Conservation (phyloP, 1,140 invertebrate genomes). For the Macrostomum lignano region DNA sequence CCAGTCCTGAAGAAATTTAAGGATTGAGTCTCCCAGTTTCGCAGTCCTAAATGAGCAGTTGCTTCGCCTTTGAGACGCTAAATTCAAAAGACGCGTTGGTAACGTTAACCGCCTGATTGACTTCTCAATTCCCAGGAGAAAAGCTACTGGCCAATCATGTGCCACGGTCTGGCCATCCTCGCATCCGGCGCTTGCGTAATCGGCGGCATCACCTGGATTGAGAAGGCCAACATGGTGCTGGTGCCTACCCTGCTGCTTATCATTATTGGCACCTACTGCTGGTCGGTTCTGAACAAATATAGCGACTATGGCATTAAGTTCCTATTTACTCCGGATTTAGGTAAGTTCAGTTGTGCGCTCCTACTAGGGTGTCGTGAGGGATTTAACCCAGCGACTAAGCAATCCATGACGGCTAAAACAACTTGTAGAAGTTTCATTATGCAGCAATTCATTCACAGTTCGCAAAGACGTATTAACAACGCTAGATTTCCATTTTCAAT, state of each 20-base stretch:
- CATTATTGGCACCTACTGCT: slow-evolving; percentile 15
- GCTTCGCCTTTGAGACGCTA: too few relatives aligned
- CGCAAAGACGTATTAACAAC: too few relatives aligned
- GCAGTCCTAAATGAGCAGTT: too few relatives aligned
- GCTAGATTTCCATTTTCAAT: too few relatives aligned
- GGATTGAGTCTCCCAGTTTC: too few relatives aligned
- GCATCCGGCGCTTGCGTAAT: slow-evolving; percentile 12
- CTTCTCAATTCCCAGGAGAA: slow-evolving; percentile 10
- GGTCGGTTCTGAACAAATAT: slow-evolving; percentile 13
- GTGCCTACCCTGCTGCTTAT: slow-evolving; percentile 16
- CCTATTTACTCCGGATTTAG: slow-evolving; percentile 16
- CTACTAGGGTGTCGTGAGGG: too few relatives aligned
- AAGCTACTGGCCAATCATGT: slow-evolving; percentile 15
- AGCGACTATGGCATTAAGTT: slow-evolving; percentile 13
- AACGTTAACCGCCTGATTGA: neutral
- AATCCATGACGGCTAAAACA: too few relatives aligned
- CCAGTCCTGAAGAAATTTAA: too few relatives aligned
- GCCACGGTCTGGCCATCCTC: slow-evolving; percentile 11
- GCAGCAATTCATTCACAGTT: too few relatives aligned
- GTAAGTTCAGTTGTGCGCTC: slow-evolving; percentile 11
- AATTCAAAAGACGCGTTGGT: too few relatives aligned
- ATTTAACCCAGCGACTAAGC: too few relatives aligned
- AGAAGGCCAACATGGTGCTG: slow-evolving; percentile 16
- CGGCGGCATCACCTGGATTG: slow-evolving; percentile 17
- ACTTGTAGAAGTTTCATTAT: too few relatives aligned